These are phyloP conservation scores for Gastracanthus pulcherrimus DNA, from an alignment of 2,888 invertebrate genomes.

Conservation along the genomic window DNA sequence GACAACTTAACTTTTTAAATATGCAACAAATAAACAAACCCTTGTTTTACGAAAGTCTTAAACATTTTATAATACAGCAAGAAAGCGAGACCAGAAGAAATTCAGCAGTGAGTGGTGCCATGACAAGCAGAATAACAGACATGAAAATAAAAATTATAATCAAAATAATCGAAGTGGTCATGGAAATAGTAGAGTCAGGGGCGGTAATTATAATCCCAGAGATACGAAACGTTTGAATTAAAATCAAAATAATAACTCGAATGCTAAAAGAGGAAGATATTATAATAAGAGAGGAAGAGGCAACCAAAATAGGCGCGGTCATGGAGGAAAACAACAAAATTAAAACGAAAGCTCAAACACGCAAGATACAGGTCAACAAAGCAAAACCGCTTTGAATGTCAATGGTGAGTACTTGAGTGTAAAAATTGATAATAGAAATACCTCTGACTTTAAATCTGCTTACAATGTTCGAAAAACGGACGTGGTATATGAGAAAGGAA, in stretches of 20 bases:
- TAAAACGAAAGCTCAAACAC: not conserved
- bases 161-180: not conserved
- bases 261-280: not conserved
- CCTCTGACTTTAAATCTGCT: not conserved
- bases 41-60: conserved; percentile 43
- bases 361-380: not conserved
- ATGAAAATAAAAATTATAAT: not conserved
- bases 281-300: not conserved
- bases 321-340: not conserved
- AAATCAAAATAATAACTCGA: not conserved
- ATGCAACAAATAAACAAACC: conserved; percentile 42
- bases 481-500: not conserved
- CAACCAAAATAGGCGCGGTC: too few relatives aligned
- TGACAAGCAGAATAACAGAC: not conserved
- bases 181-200: not conserved
- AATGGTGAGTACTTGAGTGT: not conserved
- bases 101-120: not conserved
- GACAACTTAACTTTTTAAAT: conserved; percentile 46
- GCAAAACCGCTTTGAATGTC: not conserved
- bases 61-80: conserved; percentile 44
- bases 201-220: not conserved
- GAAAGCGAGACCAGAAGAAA: conserved; percentile 42
- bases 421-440: not conserved
- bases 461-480: not conserved
- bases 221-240: not conserved